phyloP scores from a whole-genome alignment of 2,888 invertebrate species.

The Andricus quercusramuli region DNA sequence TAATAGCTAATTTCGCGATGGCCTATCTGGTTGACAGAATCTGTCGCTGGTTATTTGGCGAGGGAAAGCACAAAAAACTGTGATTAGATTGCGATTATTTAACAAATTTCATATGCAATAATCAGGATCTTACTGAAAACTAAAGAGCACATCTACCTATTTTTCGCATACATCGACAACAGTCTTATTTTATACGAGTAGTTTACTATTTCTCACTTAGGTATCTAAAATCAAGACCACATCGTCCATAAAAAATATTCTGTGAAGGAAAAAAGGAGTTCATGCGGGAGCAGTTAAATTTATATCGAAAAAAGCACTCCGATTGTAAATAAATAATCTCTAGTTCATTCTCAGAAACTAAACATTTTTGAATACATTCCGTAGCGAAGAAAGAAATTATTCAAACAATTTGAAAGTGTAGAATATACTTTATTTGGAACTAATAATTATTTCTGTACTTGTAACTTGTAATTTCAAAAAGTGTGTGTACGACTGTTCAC shows the following conservation, averaged over 20 bases:
- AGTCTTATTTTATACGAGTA: slow-evolving; percentile 55
- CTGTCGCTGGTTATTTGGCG: slow-evolving; percentile 92
- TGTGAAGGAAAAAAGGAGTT: background rate
- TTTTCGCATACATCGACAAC: slow-evolving; percentile 52
- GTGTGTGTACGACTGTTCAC: slow-evolving; percentile 8
- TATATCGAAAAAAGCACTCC: background rate
- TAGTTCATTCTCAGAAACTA: background rate
- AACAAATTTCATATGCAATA: slow-evolving; percentile 32
- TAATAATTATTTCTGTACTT: background rate
- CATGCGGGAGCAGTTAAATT: background rate
- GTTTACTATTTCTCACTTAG: slow-evolving; percentile 11
- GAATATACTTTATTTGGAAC: slow-evolving; percentile 1
- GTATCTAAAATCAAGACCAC: background rate
- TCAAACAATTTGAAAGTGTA: background rate
- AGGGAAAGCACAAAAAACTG: slow-evolving; percentile 82
- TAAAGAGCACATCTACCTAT: slow-evolving; percentile 43
- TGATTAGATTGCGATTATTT: slow-evolving; percentile 63
- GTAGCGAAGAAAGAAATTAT: slow-evolving; percentile 1
- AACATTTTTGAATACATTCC: slow-evolving; percentile 30
- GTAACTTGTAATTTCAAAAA: background rate
- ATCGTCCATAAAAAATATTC: background rate
- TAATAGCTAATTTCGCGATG: slow-evolving; percentile 91
- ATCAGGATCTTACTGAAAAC: background rate
- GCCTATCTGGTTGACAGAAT: slow-evolving; percentile 92
- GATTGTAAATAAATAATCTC: slow-evolving; percentile 25